These are phyloP conservation scores for Pachymerium ferrugineum DNA, from an alignment of 2,888 invertebrate species.

Conservation along the genomic window DNA sequence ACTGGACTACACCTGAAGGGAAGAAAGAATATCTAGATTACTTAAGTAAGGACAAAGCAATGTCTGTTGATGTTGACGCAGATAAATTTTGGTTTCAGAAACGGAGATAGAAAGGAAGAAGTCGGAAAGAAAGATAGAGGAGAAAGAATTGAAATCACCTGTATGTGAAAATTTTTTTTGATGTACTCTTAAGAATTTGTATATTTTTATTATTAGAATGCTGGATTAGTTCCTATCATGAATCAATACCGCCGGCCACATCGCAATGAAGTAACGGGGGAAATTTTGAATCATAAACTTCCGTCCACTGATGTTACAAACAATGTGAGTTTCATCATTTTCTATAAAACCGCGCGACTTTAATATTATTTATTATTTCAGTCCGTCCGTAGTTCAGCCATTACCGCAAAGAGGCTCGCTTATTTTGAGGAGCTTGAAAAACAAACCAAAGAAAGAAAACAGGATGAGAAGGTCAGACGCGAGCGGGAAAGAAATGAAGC, in stretches of 20 bases:
- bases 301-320: slow-evolving; percentile 28
- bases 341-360: neutral
- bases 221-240: slow-evolving; percentile 25
- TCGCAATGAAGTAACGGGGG: neutral
- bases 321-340: neutral
- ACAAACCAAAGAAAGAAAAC: neutral
- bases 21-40: slow-evolving; percentile 23
- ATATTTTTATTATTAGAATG: neutral
- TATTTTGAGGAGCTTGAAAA: neutral
- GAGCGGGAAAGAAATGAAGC: neutral
- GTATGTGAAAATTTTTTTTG: neutral
- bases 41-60: neutral
- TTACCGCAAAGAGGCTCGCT: neutral
- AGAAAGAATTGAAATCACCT: neutral
- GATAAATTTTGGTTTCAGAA: no score
- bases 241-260: neutral
- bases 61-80: no score
- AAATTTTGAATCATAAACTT: slow-evolving; percentile 15
- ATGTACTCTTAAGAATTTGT: neutral
- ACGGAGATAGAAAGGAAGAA: slow-evolving; percentile 23
- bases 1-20: neutral
- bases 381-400: neutral
- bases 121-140: neutral
- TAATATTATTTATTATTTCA: neutral
- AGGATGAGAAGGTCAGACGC: neutral